These are phyloP conservation scores for Sebastolobus alascanus DNA, from an alignment of 2,797 vertebrate species.

Conservation along the genomic window DNA sequence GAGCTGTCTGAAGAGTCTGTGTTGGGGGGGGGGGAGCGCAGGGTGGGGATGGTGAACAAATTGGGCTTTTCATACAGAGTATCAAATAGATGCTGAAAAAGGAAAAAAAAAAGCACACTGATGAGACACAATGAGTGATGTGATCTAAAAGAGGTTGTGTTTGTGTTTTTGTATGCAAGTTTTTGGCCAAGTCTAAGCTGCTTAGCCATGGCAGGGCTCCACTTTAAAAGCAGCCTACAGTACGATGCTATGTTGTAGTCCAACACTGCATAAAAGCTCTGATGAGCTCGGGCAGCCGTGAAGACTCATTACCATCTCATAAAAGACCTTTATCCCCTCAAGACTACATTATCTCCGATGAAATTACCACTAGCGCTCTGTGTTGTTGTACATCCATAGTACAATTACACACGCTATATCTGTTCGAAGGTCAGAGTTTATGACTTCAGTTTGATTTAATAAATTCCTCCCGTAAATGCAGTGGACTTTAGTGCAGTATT, in stretches of 20 bases:
- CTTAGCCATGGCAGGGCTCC: slow-evolving; percentile 46
- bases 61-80: slow-evolving; percentile 46
- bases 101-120: background rate
- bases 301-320: slow-evolving; percentile 60
- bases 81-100: slow-evolving; percentile 45
- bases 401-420: background rate
- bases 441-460: background rate
- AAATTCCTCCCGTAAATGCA: background rate
- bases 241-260: slow-evolving; percentile 18
- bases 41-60: slow-evolving; percentile 54
- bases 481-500: background rate
- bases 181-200: slow-evolving; percentile 49
- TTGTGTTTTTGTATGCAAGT: slow-evolving; percentile 46
- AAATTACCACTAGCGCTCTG: slow-evolving; percentile 11
- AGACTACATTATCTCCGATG: slow-evolving; percentile 41
- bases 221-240: slow-evolving; percentile 37
- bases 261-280: slow-evolving; percentile 41
- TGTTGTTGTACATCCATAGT: background rate
- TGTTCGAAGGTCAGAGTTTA: slow-evolving; percentile 26
- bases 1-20: slow-evolving; percentile 52
- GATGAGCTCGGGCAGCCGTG: slow-evolving; percentile 63
- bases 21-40: slow-evolving; percentile 5
- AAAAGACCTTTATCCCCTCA: slow-evolving; percentile 55
- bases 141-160: slow-evolving; percentile 35
- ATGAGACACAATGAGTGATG: slow-evolving; percentile 41